Conservation (phyloP, 2,888 invertebrate species). For the Crocallis elinguaria region DNA sequence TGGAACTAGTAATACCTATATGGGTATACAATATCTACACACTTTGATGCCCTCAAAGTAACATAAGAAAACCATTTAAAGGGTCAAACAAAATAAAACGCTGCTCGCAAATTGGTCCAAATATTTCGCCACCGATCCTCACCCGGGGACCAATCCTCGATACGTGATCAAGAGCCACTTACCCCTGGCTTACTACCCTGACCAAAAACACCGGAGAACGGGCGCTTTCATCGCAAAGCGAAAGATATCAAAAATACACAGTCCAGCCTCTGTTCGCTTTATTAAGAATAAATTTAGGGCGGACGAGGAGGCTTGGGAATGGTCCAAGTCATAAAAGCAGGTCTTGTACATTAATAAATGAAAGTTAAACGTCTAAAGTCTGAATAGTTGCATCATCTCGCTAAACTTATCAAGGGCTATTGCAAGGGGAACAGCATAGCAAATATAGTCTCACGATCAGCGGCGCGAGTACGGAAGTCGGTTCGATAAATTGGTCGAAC, state of each 20-base stretch:
- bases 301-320: conserved; percentile 46
- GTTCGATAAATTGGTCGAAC: too few relatives aligned
- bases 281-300: conserved; percentile 84
- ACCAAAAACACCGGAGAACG: conserved; percentile 66
- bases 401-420: too few relatives aligned
- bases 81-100: conserved; percentile 20
- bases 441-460: too few relatives aligned
- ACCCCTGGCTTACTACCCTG: conserved; percentile 46
- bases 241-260: conserved; percentile 81
- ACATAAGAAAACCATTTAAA: conserved; percentile 21
- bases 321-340: conserved; percentile 37
- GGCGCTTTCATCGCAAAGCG: conserved; percentile 70
- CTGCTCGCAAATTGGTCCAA: conserved; percentile 27
- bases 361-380: too few relatives aligned
- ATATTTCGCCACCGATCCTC: conserved; percentile 25
- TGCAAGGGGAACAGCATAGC: too few relatives aligned
- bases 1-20: too few relatives aligned
- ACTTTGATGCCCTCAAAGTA: neutral
- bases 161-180: conserved; percentile 32
- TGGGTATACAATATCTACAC: too few relatives aligned
- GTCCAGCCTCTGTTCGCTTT: conserved; percentile 77
- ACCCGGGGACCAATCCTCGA: conserved; percentile 31
- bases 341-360: neutral
- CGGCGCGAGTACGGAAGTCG: too few relatives aligned
- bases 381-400: too few relatives aligned